Conservation (phyloP, 2,797 vertebrate species). For the Gallinago stenura region DNA sequence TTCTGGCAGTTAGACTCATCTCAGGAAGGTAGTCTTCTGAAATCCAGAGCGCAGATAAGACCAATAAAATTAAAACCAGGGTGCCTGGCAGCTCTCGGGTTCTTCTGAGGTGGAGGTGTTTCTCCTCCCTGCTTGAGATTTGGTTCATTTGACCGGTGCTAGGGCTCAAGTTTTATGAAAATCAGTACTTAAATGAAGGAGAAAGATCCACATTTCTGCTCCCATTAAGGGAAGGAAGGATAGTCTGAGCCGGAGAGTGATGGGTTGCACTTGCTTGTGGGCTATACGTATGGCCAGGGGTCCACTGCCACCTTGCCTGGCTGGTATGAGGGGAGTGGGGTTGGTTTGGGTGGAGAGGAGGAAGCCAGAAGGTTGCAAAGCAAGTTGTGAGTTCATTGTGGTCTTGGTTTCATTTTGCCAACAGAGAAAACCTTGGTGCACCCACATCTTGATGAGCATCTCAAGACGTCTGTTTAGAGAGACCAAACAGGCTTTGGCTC, state of each 20-base stretch:
- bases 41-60: neutral
- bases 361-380: neutral
- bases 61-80: neutral
- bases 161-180: neutral
- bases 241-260: neutral
- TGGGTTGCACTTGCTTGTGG: neutral
- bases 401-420: neutral
- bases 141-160: neutral
- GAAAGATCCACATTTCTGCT: neutral
- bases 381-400: neutral
- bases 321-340: neutral
- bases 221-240: neutral
- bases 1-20: neutral
- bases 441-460: neutral
- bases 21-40: neutral
- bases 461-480: neutral
- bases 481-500: neutral
- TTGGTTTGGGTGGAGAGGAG: neutral
- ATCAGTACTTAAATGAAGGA: neutral
- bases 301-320: neutral
- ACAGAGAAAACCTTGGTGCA: neutral
- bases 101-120: neutral
- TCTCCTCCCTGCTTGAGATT: neutral
- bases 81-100: neutral
- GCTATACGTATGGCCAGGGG: neutral